Evolutionary conservation across 2,888 invertebrate genomes (phyloP).

Genomic region (Ethmia dodecea): DNA sequence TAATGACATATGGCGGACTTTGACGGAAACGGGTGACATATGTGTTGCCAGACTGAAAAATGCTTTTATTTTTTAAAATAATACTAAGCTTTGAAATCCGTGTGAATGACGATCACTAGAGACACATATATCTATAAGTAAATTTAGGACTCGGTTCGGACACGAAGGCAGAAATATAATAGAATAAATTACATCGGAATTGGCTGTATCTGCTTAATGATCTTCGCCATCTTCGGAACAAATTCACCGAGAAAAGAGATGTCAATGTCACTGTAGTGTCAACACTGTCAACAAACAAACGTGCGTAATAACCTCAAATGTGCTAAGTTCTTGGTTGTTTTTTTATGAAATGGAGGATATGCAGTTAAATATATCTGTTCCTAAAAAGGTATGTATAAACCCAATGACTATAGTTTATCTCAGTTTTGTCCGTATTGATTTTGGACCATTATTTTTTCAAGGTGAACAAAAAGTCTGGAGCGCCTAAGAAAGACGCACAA

Average conservation of each 20-base stretch:
- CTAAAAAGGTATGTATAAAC: constrained; percentile 46
- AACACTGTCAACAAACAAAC: constrained; percentile 19
- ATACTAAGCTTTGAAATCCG: too few species aligned
- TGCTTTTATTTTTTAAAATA: too few species aligned
- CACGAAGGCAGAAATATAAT: too few species aligned
- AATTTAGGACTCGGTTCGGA: too few species aligned
- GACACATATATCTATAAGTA: too few species aligned
- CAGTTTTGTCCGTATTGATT: too few species aligned
- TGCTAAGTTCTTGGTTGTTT: constrained; percentile 12
- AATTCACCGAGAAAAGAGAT: not conserved
- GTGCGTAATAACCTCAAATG: constrained; percentile 46
- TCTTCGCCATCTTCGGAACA: not conserved
- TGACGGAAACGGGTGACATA: too few species aligned
- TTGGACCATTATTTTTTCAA: constrained; percentile 24
- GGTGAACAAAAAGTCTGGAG: constrained; percentile 38
- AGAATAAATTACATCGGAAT: too few species aligned
- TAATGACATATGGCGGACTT: too few species aligned
- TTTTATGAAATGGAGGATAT: constrained; percentile 61
- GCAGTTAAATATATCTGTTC: constrained; percentile 63
- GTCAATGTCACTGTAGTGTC: constrained; percentile 5
- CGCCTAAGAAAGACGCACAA: constrained; percentile 35
- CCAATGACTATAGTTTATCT: not conserved
- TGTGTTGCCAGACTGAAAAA: too few species aligned
- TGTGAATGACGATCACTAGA: too few species aligned
- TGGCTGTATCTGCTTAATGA: not conserved